Base-by-base conservation (phyloP, 2,113 vertebrate species). In the Aspidoscelis tigris region DNA sequence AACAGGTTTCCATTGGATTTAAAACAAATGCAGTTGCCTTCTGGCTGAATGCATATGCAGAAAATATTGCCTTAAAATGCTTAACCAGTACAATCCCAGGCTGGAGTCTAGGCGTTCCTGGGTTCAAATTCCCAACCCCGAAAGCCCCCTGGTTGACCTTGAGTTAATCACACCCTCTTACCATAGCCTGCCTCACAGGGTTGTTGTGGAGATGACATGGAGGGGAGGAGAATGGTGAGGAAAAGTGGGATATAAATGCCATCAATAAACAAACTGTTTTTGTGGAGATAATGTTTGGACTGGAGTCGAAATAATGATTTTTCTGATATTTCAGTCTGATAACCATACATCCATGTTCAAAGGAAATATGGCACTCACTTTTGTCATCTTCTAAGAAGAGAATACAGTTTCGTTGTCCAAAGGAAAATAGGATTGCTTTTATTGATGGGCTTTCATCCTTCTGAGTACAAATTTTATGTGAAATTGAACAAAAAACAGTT, bases 31-130 rank as follows among this genome's bases (percentile, higher is more conserved):
- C 39, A 43, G 5, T 5, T 33, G 6, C 26, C 12, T 12, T 68
- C 5, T 33, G 65, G 41, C 43, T 24, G 16, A 69, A 6, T 69
- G 33, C 50, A 68, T 8, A n/a, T 69, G 65, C 41, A 50, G 26
- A 80, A 50, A 80, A 80, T 80, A 26, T 80, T 80, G 43, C 43
- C 26, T n/a, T 69, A 22, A 69, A 41, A 74, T 24, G 43, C 9
- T 50, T 74, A 47, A n/a, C 33, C 33, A 33, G 33, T 33, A 33
- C 33, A 33, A 33, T 33, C 33, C 33, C 33, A 33, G 33, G 33
- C 33, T 33, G 33, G 33, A 33, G 33, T 33, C 33, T 33, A 33
- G 33, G 33, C 33, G 33, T 33, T 33, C 33, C 33, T 33, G 33
- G 33, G 33, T 33, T 33, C 33, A 33, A 33, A 33, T 33, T 33